These are phyloP conservation scores for Sphenodon punctatus DNA, from an alignment of 2,797 vertebrate species.

Conservation along the genomic window DNA sequence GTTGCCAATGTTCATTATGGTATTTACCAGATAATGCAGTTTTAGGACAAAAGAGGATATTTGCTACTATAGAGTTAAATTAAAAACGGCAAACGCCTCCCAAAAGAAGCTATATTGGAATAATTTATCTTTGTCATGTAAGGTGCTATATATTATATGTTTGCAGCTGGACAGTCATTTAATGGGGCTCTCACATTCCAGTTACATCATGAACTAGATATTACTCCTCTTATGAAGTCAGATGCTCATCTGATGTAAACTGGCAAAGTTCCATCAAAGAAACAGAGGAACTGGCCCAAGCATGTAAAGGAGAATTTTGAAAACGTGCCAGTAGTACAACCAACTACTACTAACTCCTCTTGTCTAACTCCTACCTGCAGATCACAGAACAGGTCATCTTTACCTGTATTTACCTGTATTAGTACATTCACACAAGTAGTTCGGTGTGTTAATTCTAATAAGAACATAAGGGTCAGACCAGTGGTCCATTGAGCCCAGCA, in stretches of 20 bases:
- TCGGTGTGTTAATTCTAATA: background rate
- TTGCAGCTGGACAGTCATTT: background rate
- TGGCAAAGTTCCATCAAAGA: background rate
- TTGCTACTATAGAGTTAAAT: slow-evolving; percentile 44
- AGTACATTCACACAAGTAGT: background rate
- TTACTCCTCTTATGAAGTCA: background rate
- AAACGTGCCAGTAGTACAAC: slow-evolving; percentile 17
- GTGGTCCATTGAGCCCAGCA: too few species aligned
- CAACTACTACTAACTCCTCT: too few species aligned
- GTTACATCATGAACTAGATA: background rate
- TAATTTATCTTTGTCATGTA: slow-evolving; percentile 30
- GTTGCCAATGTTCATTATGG: slow-evolving; percentile 55
- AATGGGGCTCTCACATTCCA: background rate
- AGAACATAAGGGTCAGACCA: too few species aligned
- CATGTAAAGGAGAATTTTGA: slow-evolving; percentile 30
- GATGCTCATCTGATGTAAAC: background rate
- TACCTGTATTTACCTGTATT: background rate
- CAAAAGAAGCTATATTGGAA: too few species aligned
- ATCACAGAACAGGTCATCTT: background rate
- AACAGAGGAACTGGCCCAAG: slow-evolving; percentile 6
- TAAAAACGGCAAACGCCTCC: slow-evolving; percentile 32
- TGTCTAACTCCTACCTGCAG: background rate
- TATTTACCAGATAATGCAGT: slow-evolving; percentile 50
- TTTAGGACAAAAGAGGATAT: slow-evolving; percentile 50
- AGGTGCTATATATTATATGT: background rate